Evolutionary conservation across 2,888 invertebrate species (phyloP).

Genomic region (Alentia gelatinosa): DNA sequence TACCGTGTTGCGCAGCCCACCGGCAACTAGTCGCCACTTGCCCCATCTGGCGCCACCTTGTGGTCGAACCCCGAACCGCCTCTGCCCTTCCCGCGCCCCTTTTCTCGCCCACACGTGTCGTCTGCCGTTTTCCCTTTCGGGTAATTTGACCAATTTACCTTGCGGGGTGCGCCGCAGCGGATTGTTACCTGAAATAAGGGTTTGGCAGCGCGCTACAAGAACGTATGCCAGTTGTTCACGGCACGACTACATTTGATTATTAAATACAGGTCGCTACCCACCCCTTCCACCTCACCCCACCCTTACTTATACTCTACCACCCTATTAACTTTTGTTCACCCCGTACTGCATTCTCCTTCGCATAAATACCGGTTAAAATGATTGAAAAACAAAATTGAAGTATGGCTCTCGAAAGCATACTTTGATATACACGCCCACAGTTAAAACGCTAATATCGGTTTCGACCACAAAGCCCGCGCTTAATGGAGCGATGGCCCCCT

Average conservation of each 20-base stretch:
- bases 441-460: neutral
- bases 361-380: too few relatives aligned
- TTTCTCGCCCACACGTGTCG: neutral
- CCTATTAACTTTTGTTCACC: neutral
- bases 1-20: neutral
- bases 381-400: neutral
- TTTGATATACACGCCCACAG: neutral
- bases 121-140: neutral
- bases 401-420: neutral
- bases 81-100: neutral
- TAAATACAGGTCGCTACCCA: neutral
- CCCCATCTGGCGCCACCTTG: neutral
- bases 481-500: neutral
- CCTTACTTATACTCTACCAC: neutral
- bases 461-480: neutral
- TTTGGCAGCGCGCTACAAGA: neutral
- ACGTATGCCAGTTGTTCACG: neutral
- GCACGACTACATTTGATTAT: neutral
- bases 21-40: neutral
- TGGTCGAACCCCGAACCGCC: neutral
- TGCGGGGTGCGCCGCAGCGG: neutral
- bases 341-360: neutral
- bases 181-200: neutral
- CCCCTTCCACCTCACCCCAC: neutral
- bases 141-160: neutral